A percentile compares a stretch with the other conserved stretches of the same genome.
These are phyloP conservation scores for Xanthorhoe designata DNA, from an alignment of 2,888 invertebrate genomes.

Conservation along the genomic window DNA sequence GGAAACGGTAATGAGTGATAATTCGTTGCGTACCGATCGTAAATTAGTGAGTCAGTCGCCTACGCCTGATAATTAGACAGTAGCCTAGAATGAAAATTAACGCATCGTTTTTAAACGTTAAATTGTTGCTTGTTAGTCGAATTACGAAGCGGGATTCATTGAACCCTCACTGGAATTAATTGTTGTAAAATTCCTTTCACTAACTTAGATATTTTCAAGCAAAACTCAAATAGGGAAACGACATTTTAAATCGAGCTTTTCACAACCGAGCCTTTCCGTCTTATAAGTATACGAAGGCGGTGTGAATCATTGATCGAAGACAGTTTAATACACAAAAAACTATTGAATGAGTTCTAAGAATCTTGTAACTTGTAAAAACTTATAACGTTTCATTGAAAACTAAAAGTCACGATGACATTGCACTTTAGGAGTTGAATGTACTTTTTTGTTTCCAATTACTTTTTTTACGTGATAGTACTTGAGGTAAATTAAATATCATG, in stretches of 20 bases:
- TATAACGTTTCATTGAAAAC: not conserved
- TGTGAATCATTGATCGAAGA: slow-evolving; percentile 1
- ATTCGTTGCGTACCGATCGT: slow-evolving; percentile 63
- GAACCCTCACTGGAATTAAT: slow-evolving; percentile 19
- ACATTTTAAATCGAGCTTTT: not conserved
- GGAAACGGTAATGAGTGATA: slow-evolving; percentile 67
- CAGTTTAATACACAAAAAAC: not conserved
- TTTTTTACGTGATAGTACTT: no score
- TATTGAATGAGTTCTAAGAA: not conserved
- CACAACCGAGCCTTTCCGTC: not conserved
- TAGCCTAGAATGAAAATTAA: slow-evolving; percentile 76
- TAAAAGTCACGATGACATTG: not conserved
- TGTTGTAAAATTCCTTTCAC: not conserved
- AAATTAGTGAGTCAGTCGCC: slow-evolving; percentile 75
- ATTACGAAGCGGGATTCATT: slow-evolving; percentile 54
- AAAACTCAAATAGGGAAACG: not conserved
- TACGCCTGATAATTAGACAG: slow-evolving; percentile 71
- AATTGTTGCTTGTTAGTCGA: slow-evolving; percentile 49
- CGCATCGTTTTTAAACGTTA: slow-evolving; percentile 59
- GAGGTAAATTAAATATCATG: no score
- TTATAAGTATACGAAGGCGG: slow-evolving; percentile 1
- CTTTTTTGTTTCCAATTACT: not conserved
- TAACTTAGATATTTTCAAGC: not conserved
- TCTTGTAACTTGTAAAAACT: not conserved
- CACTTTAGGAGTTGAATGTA: not conserved